phyloP scores from a whole-genome alignment of 2,113 vertebrate species.

The Salvator merianae region DNA sequence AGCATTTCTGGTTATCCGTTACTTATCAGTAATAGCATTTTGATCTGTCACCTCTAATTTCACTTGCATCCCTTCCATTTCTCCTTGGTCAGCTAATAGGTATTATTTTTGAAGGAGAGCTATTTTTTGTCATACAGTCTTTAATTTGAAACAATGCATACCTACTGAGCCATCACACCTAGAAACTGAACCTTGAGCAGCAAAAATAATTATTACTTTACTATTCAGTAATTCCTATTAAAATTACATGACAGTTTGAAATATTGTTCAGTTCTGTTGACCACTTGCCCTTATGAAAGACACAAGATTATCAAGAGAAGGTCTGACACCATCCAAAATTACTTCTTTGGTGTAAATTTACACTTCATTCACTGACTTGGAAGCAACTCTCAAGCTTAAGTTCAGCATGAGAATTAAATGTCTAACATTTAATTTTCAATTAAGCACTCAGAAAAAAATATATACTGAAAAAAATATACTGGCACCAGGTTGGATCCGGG shows the following conservation, averaged over 20 bases:
- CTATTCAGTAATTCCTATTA: too few relatives aligned
- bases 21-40: too few relatives aligned
- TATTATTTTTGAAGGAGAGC: not conserved
- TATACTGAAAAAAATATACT: too few relatives aligned
- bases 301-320: not conserved
- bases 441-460: not conserved
- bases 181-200: not conserved
- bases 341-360: too few relatives aligned
- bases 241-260: not conserved
- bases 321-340: too few relatives aligned
- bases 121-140: too few relatives aligned
- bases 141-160: not conserved
- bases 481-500: too few relatives aligned
- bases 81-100: too few relatives aligned
- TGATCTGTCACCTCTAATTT: too few relatives aligned
- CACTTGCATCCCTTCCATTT: too few relatives aligned
- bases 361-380: not conserved
- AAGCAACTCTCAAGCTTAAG: not conserved
- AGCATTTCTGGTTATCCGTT: too few relatives aligned
- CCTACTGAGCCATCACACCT: not conserved
- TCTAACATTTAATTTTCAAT: not conserved
- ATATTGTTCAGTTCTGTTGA: not conserved
- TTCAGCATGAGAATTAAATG: not conserved
- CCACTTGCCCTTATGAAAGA: not conserved
- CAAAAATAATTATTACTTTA: not conserved